These are phyloP conservation scores for Daubentonia madagascariensis DNA, from an alignment of 2,113 vertebrate genomes.

Conservation along the genomic window DNA sequence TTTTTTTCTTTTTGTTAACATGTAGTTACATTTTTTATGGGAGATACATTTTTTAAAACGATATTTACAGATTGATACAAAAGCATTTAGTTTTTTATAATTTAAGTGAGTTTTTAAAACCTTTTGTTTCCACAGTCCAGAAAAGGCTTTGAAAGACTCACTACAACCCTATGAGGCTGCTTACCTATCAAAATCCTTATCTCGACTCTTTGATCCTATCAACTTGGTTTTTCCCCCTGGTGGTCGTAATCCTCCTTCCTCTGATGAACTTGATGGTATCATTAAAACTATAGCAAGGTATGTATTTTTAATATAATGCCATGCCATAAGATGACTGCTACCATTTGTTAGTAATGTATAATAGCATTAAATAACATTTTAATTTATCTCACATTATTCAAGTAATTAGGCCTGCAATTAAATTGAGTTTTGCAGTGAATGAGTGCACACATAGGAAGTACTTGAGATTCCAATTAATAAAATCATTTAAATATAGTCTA, in stretches of 20 bases:
- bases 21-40: conserved; percentile 19
- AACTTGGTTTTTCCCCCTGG: conserved; percentile 97
- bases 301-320: not conserved
- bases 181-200: conserved; percentile 97
- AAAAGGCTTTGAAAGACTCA: conserved; percentile 94
- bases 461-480: conserved; percentile 61
- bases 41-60: not conserved
- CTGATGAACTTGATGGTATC: conserved; percentile 95
- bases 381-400: conserved; percentile 49
- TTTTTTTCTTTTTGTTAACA: not conserved
- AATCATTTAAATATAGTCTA: conserved; percentile 30
- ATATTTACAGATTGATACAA: not conserved
- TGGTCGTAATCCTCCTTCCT: conserved; percentile 93
- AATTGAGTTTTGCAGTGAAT: conserved; percentile 52
- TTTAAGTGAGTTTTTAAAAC: conserved; percentile 18
- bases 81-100: not conserved
- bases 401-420: conserved; percentile 55
- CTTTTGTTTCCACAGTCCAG: conserved; percentile 86
- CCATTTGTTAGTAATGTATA: conserved; percentile 36
- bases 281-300: conserved; percentile 95
- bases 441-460: not conserved
- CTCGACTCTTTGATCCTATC: conserved; percentile 97
- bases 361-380: not conserved
- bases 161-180: conserved; percentile 94
- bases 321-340: not conserved